These are phyloP conservation scores for Micromys minutus DNA, from an alignment of 2,113 vertebrate species.

Conservation along the genomic window DNA sequence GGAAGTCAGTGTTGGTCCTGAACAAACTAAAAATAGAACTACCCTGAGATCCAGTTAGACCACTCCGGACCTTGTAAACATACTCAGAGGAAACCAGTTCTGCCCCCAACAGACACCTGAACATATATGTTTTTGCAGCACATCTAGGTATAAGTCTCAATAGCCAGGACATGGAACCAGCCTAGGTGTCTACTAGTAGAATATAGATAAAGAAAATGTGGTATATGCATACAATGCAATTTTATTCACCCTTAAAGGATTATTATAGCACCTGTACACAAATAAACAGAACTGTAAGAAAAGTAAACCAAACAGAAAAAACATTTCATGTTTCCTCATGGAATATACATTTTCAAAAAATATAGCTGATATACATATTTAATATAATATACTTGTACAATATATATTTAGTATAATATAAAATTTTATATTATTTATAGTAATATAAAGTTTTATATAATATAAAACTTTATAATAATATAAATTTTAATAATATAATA, in stretches of 20 bases:
- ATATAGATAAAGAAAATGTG: not conserved
- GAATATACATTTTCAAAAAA: not conserved
- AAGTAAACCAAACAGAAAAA: not conserved
- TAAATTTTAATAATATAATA: too few relatives aligned
- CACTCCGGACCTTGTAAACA: not conserved
- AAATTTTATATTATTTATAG: not conserved
- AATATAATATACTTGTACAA: not conserved
- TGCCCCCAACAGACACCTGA: too few relatives aligned
- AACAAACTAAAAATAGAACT: not conserved
- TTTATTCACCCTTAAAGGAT: not conserved
- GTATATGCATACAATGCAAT: not conserved
- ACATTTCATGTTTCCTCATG: not conserved
- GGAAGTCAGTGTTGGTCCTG: not conserved
- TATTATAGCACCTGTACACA: not conserved
- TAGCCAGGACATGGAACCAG: not conserved
- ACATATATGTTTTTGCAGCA: too few relatives aligned
- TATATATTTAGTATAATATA: not conserved
- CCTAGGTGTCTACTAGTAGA: not conserved
- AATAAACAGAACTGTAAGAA: not conserved
- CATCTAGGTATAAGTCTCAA: not conserved
- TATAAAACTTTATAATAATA: not conserved
- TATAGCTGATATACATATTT: not conserved
- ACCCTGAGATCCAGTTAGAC: not conserved
- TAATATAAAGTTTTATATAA: not conserved
- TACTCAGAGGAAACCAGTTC: not conserved